Evolutionary conservation across 1,140 invertebrate genomes (phyloP).

Genomic region (Pomacea maculata): DNA sequence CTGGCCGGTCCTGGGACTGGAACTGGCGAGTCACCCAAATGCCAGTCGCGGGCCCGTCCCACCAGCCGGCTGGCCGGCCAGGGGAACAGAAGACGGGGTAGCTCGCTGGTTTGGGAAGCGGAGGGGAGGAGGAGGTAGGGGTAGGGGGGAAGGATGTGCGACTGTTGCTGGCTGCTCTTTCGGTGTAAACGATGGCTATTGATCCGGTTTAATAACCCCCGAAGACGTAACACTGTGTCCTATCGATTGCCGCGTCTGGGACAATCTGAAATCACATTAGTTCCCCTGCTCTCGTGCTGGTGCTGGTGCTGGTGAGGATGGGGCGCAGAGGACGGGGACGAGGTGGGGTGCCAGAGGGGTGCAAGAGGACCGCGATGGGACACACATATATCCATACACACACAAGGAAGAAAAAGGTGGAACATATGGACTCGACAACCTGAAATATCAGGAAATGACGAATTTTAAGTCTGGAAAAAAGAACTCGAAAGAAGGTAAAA

Average conservation of each 20-base stretch:
- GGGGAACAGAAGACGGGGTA: background rate
- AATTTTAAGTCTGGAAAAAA: too few relatives aligned
- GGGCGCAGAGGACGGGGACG: background rate
- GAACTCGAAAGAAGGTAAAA: too few relatives aligned
- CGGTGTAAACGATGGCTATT: constrained; percentile 9
- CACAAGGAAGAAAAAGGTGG: too few relatives aligned
- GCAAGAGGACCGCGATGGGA: too few relatives aligned
- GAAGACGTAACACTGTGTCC: constrained; percentile 9
- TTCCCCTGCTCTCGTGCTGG: background rate
- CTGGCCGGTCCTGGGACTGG: background rate
- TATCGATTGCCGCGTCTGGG: constrained; percentile 8
- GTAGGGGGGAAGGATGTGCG: background rate
- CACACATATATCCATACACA: too few relatives aligned
- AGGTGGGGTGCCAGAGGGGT: background rate
- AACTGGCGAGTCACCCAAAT: background rate
- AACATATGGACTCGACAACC: too few relatives aligned
- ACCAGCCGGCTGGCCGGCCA: background rate
- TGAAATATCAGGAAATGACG: too few relatives aligned
- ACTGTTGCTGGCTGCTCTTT: constrained; percentile 5
- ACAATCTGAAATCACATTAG: constrained; percentile 11
- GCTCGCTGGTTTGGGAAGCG: background rate
- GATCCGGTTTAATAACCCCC: constrained; percentile 8
- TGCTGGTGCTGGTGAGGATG: constrained; percentile 2
- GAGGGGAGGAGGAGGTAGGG: background rate
- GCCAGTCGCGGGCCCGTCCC: background rate